phyloP scores from a whole-genome alignment of 2,888 invertebrate genomes.

The Icerya purchasi region DNA sequence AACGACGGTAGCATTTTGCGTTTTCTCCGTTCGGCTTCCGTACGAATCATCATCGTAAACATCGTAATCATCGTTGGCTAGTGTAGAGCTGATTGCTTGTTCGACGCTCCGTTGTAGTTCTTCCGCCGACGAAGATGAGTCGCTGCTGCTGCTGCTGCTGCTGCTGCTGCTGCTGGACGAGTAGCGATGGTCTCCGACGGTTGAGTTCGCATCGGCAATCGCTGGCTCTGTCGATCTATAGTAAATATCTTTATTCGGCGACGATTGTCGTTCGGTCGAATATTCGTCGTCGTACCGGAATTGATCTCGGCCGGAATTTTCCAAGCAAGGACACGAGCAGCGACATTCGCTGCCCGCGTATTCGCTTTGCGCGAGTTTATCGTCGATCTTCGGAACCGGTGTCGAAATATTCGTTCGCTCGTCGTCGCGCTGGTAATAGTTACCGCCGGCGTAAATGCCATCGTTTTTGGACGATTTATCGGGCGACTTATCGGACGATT shows the following conservation, averaged over 20 bases:
- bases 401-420: not conserved
- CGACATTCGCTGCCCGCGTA: conserved; percentile 41
- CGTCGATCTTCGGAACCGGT: not conserved
- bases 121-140: no score
- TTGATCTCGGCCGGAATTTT: not conserved
- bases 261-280: not conserved
- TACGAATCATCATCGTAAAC: no score
- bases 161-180: no score
- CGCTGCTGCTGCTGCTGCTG: no score
- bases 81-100: no score
- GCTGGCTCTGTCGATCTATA: not conserved
- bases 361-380: not conserved
- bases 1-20: no score
- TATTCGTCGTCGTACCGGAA: not conserved
- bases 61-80: no score
- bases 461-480: conserved; percentile 16
- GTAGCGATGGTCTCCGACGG: no score
- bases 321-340: conserved; percentile 42
- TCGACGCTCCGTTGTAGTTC: no score
- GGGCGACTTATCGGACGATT: no score
- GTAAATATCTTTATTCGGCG: not conserved
- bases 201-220: not conserved
- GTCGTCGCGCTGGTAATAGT: conserved; percentile 28
- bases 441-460: conserved; percentile 26
- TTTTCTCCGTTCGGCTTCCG: no score